Evolutionary conservation across 1,140 invertebrate genomes (phyloP), one percentile per base, ranked within the genome.

Genomic region (Microplitis mediator): DNA sequence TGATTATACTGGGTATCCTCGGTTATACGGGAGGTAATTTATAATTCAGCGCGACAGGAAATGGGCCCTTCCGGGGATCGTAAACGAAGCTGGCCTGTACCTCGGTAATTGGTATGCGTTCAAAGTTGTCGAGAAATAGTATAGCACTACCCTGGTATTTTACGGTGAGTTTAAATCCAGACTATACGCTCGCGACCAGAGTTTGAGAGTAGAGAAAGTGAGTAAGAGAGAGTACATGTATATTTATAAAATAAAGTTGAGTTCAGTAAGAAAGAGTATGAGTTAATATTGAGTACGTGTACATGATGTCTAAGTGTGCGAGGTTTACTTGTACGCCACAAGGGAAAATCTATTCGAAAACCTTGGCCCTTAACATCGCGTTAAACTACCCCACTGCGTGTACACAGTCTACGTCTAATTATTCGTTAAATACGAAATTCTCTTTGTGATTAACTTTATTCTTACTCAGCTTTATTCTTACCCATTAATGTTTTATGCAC

Each of bases 381-480:
- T 67, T 35, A 60, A 32, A 31, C 35, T 52, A 51, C 62, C 36
- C 51, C 32, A 32, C 39, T 67, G 8, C 36, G 13, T 31, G 9
- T 67, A 56, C 51, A 71, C 68, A 71, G 71, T 68, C 65, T 50
- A 14, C 32, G 50, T 51, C 54, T 77, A 78, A 77, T 78, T 78
- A 76, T 68, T 56, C 75, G 71, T 76, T 69, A 78, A 76, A 73
- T 62, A 73, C 69, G 34, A 56, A 61, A 72, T 75, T 71, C 58
- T 56, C 69, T 75, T 74, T 74, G 69, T 60, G 72, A 13, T 23
- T 45, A 45, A 45, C 39, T 45, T 45, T 54, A 14, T 54, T 54
- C 52, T 54, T 23, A 54, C 52, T 54, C 52, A 54, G 13, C 52
- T 6, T 54, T 54, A 54, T 14, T 54, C n/a, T 14, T 13, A 54